Evolutionary conservation across 2,113 vertebrate genomes (phyloP), one percentile per base, ranked within the genome.

Genomic region (Syngnathus typhle): DNA sequence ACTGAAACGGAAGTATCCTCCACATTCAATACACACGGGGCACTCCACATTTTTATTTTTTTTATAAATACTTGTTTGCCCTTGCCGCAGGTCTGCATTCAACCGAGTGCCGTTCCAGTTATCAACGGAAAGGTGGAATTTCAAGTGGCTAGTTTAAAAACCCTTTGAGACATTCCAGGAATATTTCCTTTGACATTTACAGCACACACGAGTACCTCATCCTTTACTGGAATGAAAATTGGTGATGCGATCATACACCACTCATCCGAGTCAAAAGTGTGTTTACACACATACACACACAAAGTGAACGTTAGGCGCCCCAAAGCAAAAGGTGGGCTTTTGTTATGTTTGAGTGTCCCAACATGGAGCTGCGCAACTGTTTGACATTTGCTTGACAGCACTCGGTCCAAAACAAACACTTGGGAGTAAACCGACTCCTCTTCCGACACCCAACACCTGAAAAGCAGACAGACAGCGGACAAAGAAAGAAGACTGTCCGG

Each of bases 271-370:
- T 65, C 16, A 21, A n/a, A 61, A 32, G 27, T 32, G 38, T 52
- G 37, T 19, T 71, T 59, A 43, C 68, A 49, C 8, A 39, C 23
- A 52, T 11, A 6, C 39, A 1, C 39, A 39, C 27, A 32, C 27
- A 32, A 32, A 32, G 3, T 32, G 3, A 47, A 47, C 2, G 7
- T 21, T 21, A 7, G 49, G 60, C 64, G 63, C 71, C 65, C 63
- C 0, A 0, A 32, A 70, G 68, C 85, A 87, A 82, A 88, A 85
- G 85, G 82, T 80, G 73, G 68, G 61, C 71, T 76, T 83, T 81
- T 85, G 83, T 80, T 77, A 21, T 72, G 78, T 76, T 61, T 64
- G 75, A 80, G 74, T 78, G 77, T 77, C 63, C 76, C 64, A 76
- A 73, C 71, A 70, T 39, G 15, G 65, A 49, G 36, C 37, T 21